These are phyloP conservation scores for Papilio polytes DNA, from an alignment of 1,140 invertebrate genomes.

Conservation along the genomic window DNA sequence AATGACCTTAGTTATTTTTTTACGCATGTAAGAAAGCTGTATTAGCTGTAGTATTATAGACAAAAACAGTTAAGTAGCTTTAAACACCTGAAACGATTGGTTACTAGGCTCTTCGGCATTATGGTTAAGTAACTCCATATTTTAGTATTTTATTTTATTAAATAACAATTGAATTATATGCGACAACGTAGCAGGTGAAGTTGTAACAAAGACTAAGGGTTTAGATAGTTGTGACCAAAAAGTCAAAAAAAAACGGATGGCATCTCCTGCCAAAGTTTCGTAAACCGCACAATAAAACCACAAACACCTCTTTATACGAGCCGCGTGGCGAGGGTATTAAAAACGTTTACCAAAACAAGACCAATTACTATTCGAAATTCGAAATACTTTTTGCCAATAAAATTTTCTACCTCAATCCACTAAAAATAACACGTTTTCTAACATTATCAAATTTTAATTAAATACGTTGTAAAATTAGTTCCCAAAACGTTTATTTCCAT, in stretches of 20 bases:
- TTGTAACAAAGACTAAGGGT: slow-evolving; percentile 54
- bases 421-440: not conserved
- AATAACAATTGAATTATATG: slow-evolving; percentile 8
- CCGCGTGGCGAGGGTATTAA: slow-evolving; percentile 61
- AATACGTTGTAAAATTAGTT: slow-evolving; percentile 44
- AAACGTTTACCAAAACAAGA: slow-evolving; percentile 57
- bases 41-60: not conserved
- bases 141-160: not conserved
- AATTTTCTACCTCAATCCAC: not conserved
- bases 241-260: slow-evolving; percentile 57
- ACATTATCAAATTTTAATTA: slow-evolving; percentile 27
- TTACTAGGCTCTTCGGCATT: not conserved
- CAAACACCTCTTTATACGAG: slow-evolving; percentile 59
- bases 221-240: slow-evolving; percentile 66
- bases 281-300: slow-evolving; percentile 75
- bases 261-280: slow-evolving; percentile 62
- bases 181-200: slow-evolving; percentile 56
- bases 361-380: slow-evolving; percentile 46
- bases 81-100: not conserved
- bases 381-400: slow-evolving; percentile 45
- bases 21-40: not conserved
- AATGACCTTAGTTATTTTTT: too few relatives aligned
- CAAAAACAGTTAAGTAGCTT: not conserved
- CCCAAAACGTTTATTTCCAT: slow-evolving; percentile 49
- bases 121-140: not conserved